These are phyloP conservation scores for Gryon sp. DNA, from an alignment of 1,140 invertebrate species.

Conservation along the genomic window DNA sequence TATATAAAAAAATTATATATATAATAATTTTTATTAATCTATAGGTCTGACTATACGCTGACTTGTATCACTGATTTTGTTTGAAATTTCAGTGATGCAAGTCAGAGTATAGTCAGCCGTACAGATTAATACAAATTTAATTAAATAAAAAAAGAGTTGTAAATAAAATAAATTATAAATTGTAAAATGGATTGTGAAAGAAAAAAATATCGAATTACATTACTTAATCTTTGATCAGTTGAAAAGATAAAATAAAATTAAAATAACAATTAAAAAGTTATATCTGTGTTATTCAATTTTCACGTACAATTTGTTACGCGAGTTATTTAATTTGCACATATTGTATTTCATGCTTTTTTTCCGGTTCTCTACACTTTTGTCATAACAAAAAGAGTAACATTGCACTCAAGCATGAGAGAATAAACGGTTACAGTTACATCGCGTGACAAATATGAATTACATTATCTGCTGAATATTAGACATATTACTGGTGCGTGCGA, in stretches of 20 bases:
- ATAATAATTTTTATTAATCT: too few species aligned
- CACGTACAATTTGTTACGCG: conserved; percentile 8
- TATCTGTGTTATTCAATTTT: background rate
- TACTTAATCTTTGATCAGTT: too few species aligned
- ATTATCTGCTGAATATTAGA: conserved; percentile 49
- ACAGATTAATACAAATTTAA: background rate
- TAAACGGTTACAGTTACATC: conserved; percentile 13
- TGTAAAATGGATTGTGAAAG: too few species aligned
- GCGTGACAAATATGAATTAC: conserved; percentile 52
- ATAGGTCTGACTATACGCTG: too few species aligned
- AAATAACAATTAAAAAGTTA: too few species aligned
- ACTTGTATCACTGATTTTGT: too few species aligned
- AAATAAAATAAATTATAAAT: too few species aligned
- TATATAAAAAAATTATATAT: too few species aligned
- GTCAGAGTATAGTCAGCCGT: too few species aligned
- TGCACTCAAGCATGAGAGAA: conserved; percentile 13
- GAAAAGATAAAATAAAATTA: too few species aligned
- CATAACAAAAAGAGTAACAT: too few species aligned
- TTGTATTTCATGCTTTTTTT: background rate
- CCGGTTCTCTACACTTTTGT: background rate
- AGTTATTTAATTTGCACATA: conserved; percentile 7
- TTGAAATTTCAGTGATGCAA: background rate
- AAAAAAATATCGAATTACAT: too few species aligned
- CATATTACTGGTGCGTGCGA: conserved; percentile 31
- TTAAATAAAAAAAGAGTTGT: background rate